Evolutionary conservation across 2,113 vertebrate genomes (phyloP).

Genomic region (Anolis carolinensis): DNA sequence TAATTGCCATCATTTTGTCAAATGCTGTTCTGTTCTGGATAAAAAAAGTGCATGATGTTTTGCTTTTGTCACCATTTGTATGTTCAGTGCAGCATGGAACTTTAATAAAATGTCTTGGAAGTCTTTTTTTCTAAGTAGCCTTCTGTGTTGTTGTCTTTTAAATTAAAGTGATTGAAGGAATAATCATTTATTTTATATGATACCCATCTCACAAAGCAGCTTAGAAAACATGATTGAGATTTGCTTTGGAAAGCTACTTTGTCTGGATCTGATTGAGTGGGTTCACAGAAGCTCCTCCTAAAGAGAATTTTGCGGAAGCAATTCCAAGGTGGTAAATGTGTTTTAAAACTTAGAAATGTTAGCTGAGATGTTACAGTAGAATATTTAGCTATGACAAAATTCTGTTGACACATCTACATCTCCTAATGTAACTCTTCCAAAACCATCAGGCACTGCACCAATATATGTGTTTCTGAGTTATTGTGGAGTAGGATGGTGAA

Average conservation of each 20-base stretch:
- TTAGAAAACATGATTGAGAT: background rate
- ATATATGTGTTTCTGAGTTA: too few species aligned
- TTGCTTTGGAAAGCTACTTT: background rate
- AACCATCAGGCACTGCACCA: too few species aligned
- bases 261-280: background rate
- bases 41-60: slow-evolving; percentile 69
- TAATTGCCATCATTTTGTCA: slow-evolving; percentile 65
- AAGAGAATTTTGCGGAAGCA: too few species aligned
- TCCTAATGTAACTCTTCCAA: too few species aligned
- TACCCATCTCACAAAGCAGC: too few species aligned
- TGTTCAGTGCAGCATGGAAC: slow-evolving; percentile 72
- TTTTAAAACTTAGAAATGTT: too few species aligned
- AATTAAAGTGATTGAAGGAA: background rate
- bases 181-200: background rate
- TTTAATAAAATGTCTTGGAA: slow-evolving; percentile 75
- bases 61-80: slow-evolving; percentile 63
- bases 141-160: background rate
- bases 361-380: too few species aligned
- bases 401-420: too few species aligned
- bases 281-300: background rate
- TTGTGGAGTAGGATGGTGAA: too few species aligned
- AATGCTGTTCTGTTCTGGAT: slow-evolving; percentile 67
- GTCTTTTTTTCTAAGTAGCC: slow-evolving; percentile 37
- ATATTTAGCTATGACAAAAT: too few species aligned
- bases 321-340: too few species aligned